Base-by-base conservation (phyloP, 2,888 invertebrate genomes). In the Pandemis cinnamomeana region DNA sequence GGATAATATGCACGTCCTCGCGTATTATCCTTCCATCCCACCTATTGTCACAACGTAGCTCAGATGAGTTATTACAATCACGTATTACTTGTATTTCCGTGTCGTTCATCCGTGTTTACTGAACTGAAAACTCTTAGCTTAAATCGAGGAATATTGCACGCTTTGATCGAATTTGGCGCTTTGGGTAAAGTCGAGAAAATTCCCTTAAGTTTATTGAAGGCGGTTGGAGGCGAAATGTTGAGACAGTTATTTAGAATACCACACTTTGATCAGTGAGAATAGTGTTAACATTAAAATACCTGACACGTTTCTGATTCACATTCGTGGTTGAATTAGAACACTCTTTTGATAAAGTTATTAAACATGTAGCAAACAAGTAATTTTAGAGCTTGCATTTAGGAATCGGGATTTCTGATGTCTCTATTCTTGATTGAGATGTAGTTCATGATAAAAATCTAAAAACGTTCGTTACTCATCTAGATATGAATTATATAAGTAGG, bases 1-100 rank as follows among this genome's bases (percentile, higher is more conserved):
- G 70, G 70, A 70, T 74, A 70, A 66, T 74, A 72, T 67, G 72
- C 36, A 53, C 51, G 60, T 61, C 48, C 66, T 60, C 60, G 73
- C 64, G 61, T 51, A 61, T 70, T 72, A 72, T 72, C 67, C 72
- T 62, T 72, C 64, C 64, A 61, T 70, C 66, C 60, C 48, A 66
- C 64, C 70, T 66, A 74, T 74, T 74, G 73, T 74, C 73, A 66
- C 73, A 51, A 27, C 48, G 68, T 20, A 60, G 58, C 63, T 68
- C 69, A 73, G 68, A 69, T 73, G 72, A 73, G 69, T 73, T 73
- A 73, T 73, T 73, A 69, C 69, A 69, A 73, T 73, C 72, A 73
- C 68, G 60, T 60, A 64, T 64, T 64, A 72, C 68, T 72, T 73
- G 60, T 73, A 68, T 72, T 42, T 62, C 63, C 55, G 55, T 68